Conservation (phyloP, 2,797 vertebrate species). For the Kryptolebias ocellatus region DNA sequence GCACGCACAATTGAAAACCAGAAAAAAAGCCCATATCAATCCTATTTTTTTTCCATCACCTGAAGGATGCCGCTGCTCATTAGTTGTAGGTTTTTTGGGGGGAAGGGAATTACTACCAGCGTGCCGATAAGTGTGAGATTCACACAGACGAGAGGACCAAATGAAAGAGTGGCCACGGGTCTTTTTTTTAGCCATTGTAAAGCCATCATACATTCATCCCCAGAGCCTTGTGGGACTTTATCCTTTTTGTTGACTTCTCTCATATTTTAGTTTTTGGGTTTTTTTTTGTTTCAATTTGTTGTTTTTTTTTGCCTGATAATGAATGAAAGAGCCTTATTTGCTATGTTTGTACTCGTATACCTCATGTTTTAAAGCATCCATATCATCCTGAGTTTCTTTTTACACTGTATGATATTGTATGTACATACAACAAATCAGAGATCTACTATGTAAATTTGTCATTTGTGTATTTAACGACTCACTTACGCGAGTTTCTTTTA, state of each 20-base stretch:
- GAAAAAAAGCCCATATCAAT: conserved; percentile 79
- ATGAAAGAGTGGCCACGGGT: conserved; percentile 76
- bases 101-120: conserved; percentile 72
- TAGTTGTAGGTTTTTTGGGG: conserved; percentile 68
- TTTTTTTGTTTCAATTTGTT: not conserved
- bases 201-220: conserved; percentile 84
- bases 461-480: conserved; percentile 77
- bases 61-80: conserved; percentile 89
- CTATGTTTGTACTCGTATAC: conserved; percentile 94
- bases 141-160: conserved; percentile 78
- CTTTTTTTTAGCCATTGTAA: conserved; percentile 80
- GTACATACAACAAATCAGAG: conserved; percentile 78
- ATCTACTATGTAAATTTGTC: conserved; percentile 79
- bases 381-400: conserved; percentile 78
- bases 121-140: conserved; percentile 78
- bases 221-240: conserved; percentile 69
- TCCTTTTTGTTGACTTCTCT: conserved; percentile 75
- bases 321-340: conserved; percentile 94
- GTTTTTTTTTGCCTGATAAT: conserved; percentile 81
- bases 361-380: conserved; percentile 86
- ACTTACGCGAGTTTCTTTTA: conserved; percentile 65
- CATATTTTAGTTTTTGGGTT: conserved; percentile 77
- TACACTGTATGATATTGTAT: conserved; percentile 85
- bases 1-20: conserved; percentile 75
- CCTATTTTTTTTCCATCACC: conserved; percentile 81